Base-by-base conservation (phyloP, 2,113 vertebrate species). In the Euleptes europaea region DNA sequence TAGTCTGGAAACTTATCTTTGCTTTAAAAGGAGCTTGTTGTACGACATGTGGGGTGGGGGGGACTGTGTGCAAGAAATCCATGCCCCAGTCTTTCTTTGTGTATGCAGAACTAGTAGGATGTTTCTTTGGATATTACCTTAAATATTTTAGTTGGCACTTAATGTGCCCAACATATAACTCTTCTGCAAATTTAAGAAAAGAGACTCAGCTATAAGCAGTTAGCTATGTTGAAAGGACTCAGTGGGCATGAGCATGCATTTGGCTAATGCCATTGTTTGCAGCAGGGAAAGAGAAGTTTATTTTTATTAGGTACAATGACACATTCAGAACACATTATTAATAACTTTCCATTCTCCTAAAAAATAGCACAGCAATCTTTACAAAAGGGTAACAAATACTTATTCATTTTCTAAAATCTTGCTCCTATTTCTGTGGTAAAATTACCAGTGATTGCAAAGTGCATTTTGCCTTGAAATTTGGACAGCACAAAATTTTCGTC, bases 241-340 rank as follows among this genome's bases (percentile, higher is more conserved):
- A 65, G 40, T 66, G 38, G 3, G 26, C 47, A 49, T 11, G 47
- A 40, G 35, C 73, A 86, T 75, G 35, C 4, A 44, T 35, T n/a
- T 85, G 14, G 26, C 65, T 69, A 82, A 0, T 26, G 12, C 51
- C 0, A 0, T 2, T 73, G 70, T 80, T 82, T 87, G 79, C 44
- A 82, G 47, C 66, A n/a, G 40, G 19, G 44, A 66, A 85, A 84
- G 69, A 1, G 12, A 1, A 14, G 21, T 63, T 47, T 60, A 65
- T 28, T n/a, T n/a, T 31, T 40, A 84, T 86, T 72, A 83, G 26
- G 1, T 73, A 54, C 35, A 14, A 33, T 49, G 44, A 54, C 21
- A 42, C 31, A 83, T 54, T 67, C 73, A 79, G 33, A 51, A 66
- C 26, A 71, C n/a, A 12, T 51, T 60, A 87, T 79, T 83, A 87